Evolutionary conservation across 2,797 vertebrate species (phyloP).

Genomic region (Falco rusticolus): DNA sequence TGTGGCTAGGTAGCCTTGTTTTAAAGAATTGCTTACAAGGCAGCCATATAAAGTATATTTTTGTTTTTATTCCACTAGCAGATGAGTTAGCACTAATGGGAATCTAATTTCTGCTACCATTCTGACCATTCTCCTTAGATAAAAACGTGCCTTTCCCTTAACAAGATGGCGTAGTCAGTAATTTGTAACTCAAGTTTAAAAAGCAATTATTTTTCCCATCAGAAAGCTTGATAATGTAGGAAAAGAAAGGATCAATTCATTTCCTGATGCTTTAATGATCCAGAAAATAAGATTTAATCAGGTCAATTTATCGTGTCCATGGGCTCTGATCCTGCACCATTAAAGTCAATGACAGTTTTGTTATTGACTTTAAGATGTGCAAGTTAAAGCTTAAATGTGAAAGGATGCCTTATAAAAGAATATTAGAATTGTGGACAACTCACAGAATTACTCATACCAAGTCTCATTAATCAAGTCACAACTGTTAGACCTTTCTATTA

Average conservation of each 20-base stretch:
- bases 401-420: background rate
- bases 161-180: background rate
- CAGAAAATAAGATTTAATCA: conserved; percentile 28
- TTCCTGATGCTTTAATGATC: conserved; percentile 10
- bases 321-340: background rate
- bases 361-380: background rate
- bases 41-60: background rate
- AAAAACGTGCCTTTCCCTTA: background rate
- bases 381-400: background rate
- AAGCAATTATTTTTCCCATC: background rate
- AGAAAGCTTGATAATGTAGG: background rate
- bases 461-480: background rate
- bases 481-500: background rate
- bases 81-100: background rate
- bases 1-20: background rate
- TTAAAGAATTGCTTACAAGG: background rate
- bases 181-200: background rate
- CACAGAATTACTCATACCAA: background rate
- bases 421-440: background rate
- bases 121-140: conserved; percentile 13
- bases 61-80: background rate
- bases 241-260: background rate
- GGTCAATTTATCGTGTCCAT: background rate
- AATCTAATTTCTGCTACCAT: background rate
- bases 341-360: background rate